These are phyloP conservation scores for Glaucomys volans DNA, from an alignment of 2,113 vertebrate genomes.

Conservation along the genomic window DNA sequence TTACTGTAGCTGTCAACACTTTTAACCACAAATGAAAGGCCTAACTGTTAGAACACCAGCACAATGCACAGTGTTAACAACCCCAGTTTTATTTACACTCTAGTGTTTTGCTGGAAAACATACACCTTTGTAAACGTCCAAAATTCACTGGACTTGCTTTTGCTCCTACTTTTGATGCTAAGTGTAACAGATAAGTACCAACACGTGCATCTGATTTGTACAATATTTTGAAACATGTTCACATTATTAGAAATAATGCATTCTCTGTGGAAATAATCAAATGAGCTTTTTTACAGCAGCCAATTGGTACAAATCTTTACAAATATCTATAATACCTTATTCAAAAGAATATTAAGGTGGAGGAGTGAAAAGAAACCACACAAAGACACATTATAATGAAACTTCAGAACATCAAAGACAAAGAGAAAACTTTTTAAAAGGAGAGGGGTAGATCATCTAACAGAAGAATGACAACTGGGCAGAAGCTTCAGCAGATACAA, in stretches of 20 bases:
- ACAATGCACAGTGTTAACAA: conserved; percentile 32
- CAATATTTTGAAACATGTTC: conserved; percentile 29
- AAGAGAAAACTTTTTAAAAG: not conserved
- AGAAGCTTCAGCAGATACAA: conserved; percentile 29
- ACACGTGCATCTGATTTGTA: not conserved
- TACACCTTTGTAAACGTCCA: not conserved
- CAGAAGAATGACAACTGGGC: not conserved
- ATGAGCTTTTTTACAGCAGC: conserved; percentile 9
- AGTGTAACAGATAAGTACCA: not conserved
- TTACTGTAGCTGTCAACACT: conserved; percentile 48
- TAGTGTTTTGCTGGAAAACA: conserved; percentile 44
- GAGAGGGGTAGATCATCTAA: not conserved
- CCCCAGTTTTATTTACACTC: not conserved
- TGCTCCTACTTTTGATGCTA: not conserved
- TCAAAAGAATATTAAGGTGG: conserved; percentile 37
- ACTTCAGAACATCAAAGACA: conserved; percentile 2
- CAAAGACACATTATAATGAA: not conserved
- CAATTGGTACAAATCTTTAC: conserved; percentile 29
- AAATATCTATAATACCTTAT: not conserved
- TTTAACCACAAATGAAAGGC: conserved; percentile 45
- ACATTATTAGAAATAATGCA: conserved; percentile 34
- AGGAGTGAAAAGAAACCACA: not conserved
- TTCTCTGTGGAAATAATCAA: conserved; percentile 41
- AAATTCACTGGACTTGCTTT: not conserved
- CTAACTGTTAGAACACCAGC: conserved; percentile 17